These are phyloP conservation scores for Rhyacichthys aspro DNA, from an alignment of 2,797 vertebrate genomes.

Conservation along the genomic window DNA sequence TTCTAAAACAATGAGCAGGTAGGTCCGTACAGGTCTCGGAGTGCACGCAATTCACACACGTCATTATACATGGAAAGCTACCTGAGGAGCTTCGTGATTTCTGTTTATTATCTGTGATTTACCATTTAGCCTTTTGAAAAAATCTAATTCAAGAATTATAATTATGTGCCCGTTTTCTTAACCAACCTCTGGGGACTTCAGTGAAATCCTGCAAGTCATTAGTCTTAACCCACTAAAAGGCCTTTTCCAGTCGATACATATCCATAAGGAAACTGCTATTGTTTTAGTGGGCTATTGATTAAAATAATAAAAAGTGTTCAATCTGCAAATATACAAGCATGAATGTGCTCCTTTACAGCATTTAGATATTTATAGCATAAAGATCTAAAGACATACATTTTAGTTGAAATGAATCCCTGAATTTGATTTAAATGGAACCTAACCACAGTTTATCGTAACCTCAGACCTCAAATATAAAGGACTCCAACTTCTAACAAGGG, in stretches of 20 bases:
- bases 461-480: constrained; percentile 45
- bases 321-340: constrained; percentile 4
- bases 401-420: not conserved
- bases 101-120: not conserved
- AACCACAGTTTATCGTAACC: constrained; percentile 51
- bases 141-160: constrained; percentile 11
- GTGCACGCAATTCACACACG: constrained; percentile 19
- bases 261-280: constrained; percentile 42
- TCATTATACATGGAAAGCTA: not conserved
- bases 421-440: constrained; percentile 6
- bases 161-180: constrained; percentile 6
- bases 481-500: constrained; percentile 67
- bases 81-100: not conserved
- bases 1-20: constrained; percentile 34
- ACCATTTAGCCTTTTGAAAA: constrained; percentile 13
- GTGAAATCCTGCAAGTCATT: constrained; percentile 32
- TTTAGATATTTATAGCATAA: not conserved
- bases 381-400: not conserved
- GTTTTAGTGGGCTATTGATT: constrained; percentile 46
- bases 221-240: constrained; percentile 38
- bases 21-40: constrained; percentile 6
- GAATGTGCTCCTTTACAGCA: not conserved
- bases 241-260: constrained; percentile 42
- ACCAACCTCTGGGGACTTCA: constrained; percentile 32
- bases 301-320: constrained; percentile 8